Percentiles rank a stretch among this genome's conserved stretches.
These are phyloP conservation scores for Dinocampus coccinellae DNA, from an alignment of 2,888 invertebrate genomes.

Conservation along the genomic window DNA sequence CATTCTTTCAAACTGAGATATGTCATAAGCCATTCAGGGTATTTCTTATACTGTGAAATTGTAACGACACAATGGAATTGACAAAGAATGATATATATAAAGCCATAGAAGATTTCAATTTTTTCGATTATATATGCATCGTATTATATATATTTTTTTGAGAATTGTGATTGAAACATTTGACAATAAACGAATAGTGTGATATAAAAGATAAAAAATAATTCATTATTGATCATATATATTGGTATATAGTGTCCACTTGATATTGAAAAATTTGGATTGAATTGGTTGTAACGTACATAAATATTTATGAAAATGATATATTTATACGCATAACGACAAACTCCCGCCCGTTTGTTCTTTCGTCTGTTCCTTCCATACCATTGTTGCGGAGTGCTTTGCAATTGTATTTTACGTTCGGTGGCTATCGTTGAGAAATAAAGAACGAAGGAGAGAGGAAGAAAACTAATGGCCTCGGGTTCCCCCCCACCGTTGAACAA, in stretches of 20 bases:
- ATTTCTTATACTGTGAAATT: conserved; percentile 22
- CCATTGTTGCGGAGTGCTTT: conserved; percentile 1
- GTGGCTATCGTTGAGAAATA: conserved; percentile 22
- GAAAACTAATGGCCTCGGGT: conserved; percentile 25
- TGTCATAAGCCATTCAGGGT: conserved; percentile 22
- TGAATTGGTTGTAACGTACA: conserved; percentile 44
- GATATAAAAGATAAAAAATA: no score
- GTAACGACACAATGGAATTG: conserved; percentile 3
- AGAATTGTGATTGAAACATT: no score
- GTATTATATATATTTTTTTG: no score
- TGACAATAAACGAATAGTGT: no score
- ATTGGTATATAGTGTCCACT: not conserved
- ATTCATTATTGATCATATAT: no score
- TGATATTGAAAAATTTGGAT: conserved; percentile 25
- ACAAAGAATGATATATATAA: not conserved
- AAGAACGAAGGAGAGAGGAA: not conserved
- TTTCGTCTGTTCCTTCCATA: conserved; percentile 17
- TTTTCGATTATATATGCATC: no score
- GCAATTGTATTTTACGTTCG: conserved; percentile 18
- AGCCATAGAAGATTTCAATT: no score
- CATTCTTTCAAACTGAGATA: not conserved
- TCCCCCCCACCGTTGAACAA: no score
- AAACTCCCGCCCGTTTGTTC: conserved; percentile 31
- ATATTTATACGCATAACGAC: conserved; percentile 61
- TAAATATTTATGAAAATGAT: conserved; percentile 66